Base-by-base conservation (phyloP, 2,113 vertebrate species). In the Nycticryphes semicollaris region DNA sequence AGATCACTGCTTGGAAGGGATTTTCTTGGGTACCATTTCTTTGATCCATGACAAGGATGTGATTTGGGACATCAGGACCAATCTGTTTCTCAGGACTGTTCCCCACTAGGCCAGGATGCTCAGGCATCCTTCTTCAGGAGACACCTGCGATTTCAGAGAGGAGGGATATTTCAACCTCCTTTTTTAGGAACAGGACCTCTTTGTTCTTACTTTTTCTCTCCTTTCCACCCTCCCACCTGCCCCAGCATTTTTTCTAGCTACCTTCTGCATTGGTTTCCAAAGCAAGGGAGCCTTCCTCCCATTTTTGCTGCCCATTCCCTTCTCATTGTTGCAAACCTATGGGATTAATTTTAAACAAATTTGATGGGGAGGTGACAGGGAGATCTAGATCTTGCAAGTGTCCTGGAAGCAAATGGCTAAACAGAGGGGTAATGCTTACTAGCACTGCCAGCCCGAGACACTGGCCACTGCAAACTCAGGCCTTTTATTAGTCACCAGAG, bases 1-100 rank as follows among this genome's bases (percentile, higher is more conserved):
- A 82, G 39, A 79, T 82, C 16, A 5, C 48, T 88, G 70, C 21
- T 48, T 62, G 19, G n/a, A 91, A 59, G 16, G 51, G n/a, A 47
- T 73, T 69, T 87, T 73, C 63, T 73, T 79, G 39, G 24, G 11
- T 62, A 33, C 30, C 31, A 12, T 57, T 93, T 86, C 72, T 94
- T 59, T 64, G 35, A 56, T 47, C 33, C 48, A 57, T 14, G 53
- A 62, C 12, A 69, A 70, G 12, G 45, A 54, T 10, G 9, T 60
- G 50, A 63, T 0, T 37, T 10, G 13, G 25, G 56, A 62, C 37
- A 67, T 37, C 0, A 0, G 27, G 5, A 73, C 16, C 25, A 41
- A 28, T 30, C 30, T 64, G 6, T 60, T 16, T 56, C 43, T 76
- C 50, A 30, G 75, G 30, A 51, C 54, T 45, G 53, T n/a, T 20